Evolutionary conservation across 2,888 invertebrate genomes (phyloP).

Genomic region (Volucella inflata): DNA sequence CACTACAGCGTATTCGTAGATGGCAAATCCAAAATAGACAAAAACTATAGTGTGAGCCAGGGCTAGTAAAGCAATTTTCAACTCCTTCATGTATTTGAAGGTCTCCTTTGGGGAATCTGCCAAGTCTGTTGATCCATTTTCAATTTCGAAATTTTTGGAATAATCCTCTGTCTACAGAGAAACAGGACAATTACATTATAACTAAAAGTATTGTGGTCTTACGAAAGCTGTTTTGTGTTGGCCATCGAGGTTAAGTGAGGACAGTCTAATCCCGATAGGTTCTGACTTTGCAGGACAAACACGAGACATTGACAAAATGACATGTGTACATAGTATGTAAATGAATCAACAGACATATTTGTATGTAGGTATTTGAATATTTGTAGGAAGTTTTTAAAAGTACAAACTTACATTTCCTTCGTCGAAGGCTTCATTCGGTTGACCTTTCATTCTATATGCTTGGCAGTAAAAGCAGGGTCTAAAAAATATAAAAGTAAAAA

Average conservation of each 20-base stretch:
- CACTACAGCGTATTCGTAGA: conserved; percentile 79
- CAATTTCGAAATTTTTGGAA: conserved; percentile 9
- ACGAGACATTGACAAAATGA: not conserved
- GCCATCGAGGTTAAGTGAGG: conserved; percentile 17
- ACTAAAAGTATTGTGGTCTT: not conserved
- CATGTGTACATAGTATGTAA: not conserved
- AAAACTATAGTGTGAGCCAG: conserved; percentile 79
- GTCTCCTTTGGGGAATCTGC: conserved; percentile 3
- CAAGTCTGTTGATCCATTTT: conserved; percentile 35
- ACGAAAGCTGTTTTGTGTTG: not conserved
- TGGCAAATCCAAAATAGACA: conserved; percentile 81
- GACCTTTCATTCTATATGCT: conserved; percentile 70
- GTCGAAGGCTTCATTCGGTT: conserved; percentile 78
- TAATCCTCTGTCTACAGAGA: conserved; percentile 27
- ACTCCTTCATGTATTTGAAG: conserved; percentile 55
- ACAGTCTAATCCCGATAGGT: conserved; percentile 42
- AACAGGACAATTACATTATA: conserved; percentile 18
- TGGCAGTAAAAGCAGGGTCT: conserved; percentile 9
- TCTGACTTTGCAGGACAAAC: conserved; percentile 40
- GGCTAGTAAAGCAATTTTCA: conserved; percentile 71
- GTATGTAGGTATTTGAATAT: not conserved
- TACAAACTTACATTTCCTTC: conserved; percentile 78
- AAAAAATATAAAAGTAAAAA: not conserved
- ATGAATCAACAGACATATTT: not conserved
- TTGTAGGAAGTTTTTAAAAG: not conserved